These are phyloP conservation scores for Gopherus evgoodei DNA, from an alignment of 2,113 vertebrate species.

Conservation along the genomic window DNA sequence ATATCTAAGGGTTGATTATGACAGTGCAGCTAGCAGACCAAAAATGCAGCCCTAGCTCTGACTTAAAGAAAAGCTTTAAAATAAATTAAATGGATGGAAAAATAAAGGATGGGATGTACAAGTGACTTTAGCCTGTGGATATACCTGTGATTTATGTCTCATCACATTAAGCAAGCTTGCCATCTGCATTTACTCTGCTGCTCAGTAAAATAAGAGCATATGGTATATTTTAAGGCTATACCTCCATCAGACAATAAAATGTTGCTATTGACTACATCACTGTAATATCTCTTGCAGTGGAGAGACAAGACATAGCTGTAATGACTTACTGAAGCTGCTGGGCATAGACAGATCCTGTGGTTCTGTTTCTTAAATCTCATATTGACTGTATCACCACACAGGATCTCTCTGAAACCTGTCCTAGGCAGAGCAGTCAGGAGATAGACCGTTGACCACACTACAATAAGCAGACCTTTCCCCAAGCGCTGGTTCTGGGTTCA, in stretches of 20 bases:
- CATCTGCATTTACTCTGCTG: background rate
- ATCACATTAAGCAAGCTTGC: background rate
- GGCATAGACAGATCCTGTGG: background rate
- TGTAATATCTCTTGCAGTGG: background rate
- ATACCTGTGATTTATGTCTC: background rate
- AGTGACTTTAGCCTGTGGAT: background rate
- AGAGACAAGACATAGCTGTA: background rate
- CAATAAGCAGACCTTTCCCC: background rate
- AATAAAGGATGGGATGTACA: background rate
- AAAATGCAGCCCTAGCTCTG: background rate
- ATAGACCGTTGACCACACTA: background rate
- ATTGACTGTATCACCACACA: background rate
- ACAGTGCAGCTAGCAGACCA: background rate
- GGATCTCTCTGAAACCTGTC: background rate
- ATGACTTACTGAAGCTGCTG: background rate
- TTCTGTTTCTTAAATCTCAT: background rate
- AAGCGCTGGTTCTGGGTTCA: rapidly evolving
- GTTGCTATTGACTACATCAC: background rate
- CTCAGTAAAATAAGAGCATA: background rate
- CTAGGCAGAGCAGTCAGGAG: background rate
- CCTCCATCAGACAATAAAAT: background rate
- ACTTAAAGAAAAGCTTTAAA: background rate
- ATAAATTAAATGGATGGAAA: background rate
- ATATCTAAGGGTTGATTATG: background rate
- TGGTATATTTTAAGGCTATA: rapidly evolving